Percentiles rank a stretch among this genome's conserved stretches.
These are phyloP conservation scores for Micrastur ruficollis DNA, from an alignment of 2,797 vertebrate species.

Conservation along the genomic window DNA sequence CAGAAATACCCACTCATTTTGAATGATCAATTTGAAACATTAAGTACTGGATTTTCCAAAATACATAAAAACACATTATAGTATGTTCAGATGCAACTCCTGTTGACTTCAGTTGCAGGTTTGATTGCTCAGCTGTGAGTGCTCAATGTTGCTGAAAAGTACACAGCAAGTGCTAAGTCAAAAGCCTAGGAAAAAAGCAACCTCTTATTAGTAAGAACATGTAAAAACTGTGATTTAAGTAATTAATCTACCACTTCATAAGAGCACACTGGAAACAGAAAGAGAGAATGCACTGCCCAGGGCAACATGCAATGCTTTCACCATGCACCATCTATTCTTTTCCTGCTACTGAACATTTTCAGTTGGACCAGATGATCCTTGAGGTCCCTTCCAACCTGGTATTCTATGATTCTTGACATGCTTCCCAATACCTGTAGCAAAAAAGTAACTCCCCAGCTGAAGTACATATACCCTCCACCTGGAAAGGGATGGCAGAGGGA, in stretches of 20 bases:
- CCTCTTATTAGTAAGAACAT: neutral
- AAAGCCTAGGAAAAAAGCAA: neutral
- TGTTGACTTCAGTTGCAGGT: neutral
- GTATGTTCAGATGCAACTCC: neutral
- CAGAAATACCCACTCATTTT: neutral
- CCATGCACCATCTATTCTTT: neutral
- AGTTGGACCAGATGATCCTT: neutral
- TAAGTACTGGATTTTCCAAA: neutral
- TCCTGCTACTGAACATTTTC: neutral
- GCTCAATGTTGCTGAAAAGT: neutral
- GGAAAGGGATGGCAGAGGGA: neutral
- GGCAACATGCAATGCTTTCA: neutral
- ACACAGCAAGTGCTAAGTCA: neutral
- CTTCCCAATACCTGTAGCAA: neutral
- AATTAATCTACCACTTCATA: neutral
- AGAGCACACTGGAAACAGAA: neutral
- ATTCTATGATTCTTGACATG: neutral
- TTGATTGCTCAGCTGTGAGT: neutral
- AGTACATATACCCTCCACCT: neutral
- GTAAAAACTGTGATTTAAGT: neutral
- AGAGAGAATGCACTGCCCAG: neutral
- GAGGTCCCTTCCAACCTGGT: neutral
- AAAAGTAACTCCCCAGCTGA: neutral
- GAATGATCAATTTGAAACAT: neutral
- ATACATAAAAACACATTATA: neutral